A percentile compares a stretch with the other conserved stretches of the same genome.
Evolutionary conservation across 2,797 vertebrate species (phyloP).

Genomic region (Liparis tanakae): DNA sequence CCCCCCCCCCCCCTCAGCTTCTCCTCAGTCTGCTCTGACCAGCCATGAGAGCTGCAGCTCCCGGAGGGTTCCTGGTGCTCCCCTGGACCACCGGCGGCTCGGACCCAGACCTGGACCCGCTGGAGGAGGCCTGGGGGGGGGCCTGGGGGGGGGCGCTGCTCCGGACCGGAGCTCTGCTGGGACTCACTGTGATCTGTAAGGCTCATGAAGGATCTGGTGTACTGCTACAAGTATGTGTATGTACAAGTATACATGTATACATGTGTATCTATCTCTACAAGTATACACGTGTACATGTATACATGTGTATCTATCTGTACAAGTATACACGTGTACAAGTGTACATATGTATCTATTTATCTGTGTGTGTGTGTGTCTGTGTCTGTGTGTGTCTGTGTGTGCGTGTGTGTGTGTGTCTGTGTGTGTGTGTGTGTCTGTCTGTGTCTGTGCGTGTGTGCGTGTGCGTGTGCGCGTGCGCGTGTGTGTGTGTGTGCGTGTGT

Average conservation of each 20-base stretch:
- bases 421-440: too few relatives aligned
- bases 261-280: too few relatives aligned
- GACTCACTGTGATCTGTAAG: conserved; percentile 67
- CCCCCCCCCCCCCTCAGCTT: not conserved
- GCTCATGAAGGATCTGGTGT: not conserved
- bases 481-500: too few relatives aligned
- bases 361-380: too few relatives aligned
- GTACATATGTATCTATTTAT: too few relatives aligned
- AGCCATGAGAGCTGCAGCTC: conserved; percentile 42
- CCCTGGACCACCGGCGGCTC: conserved; percentile 35
- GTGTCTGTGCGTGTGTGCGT: too few relatives aligned
- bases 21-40: conserved; percentile 28
- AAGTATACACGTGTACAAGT: too few relatives aligned
- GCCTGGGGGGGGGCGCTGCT: conserved; percentile 22
- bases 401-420: too few relatives aligned
- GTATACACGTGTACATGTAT: too few relatives aligned
- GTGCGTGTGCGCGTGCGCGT: too few relatives aligned
- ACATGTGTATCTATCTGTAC: too few relatives aligned
- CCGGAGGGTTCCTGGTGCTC: conserved; percentile 51
- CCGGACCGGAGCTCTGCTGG: conserved; percentile 57
- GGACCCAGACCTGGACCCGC: not conserved
- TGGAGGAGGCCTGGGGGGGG: not conserved
- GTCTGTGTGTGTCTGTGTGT: too few relatives aligned
- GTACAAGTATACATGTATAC: conserved; percentile 4
- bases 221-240: not conserved